Percentiles rank a stretch among this genome's conserved stretches.
These are phyloP conservation scores for Helicolenus hilgendorfi DNA, from an alignment of 2,797 vertebrate species.

Conservation along the genomic window DNA sequence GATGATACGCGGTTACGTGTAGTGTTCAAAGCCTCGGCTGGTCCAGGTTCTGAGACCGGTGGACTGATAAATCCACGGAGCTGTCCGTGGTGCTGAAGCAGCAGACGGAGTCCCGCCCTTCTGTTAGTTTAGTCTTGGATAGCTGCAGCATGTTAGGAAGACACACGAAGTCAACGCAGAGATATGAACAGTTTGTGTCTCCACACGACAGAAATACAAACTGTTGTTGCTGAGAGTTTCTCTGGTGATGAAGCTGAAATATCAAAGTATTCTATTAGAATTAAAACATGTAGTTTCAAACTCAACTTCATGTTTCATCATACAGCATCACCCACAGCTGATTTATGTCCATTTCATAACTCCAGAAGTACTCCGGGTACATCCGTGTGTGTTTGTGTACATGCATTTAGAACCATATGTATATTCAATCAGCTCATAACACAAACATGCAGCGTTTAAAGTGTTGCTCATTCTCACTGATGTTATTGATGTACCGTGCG, in stretches of 20 bases:
- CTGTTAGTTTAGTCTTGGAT: too few species aligned
- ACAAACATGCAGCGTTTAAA: background rate
- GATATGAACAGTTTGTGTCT: too few species aligned
- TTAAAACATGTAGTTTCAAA: too few species aligned
- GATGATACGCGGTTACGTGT: too few species aligned
- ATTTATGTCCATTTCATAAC: background rate
- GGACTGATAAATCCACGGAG: too few species aligned
- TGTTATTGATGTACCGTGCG: background rate
- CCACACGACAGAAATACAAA: background rate
- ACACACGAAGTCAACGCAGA: background rate
- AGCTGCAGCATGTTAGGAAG: background rate
- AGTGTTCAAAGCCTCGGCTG: too few species aligned
- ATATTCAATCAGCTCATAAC: background rate
- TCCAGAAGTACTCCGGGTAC: background rate
- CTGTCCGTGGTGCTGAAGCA: background rate
- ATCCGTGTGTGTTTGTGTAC: background rate
- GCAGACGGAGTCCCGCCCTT: too few species aligned
- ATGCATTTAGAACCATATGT: background rate
- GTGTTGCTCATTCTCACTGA: background rate
- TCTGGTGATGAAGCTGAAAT: too few species aligned
- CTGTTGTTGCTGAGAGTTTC: too few species aligned
- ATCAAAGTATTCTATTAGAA: too few species aligned
- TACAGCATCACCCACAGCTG: background rate
- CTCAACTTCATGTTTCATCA: conserved; percentile 9
- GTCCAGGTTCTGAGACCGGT: too few species aligned